Evolutionary conservation across 2,888 invertebrate species (phyloP).

Genomic region (Dryomyza anilis): DNA sequence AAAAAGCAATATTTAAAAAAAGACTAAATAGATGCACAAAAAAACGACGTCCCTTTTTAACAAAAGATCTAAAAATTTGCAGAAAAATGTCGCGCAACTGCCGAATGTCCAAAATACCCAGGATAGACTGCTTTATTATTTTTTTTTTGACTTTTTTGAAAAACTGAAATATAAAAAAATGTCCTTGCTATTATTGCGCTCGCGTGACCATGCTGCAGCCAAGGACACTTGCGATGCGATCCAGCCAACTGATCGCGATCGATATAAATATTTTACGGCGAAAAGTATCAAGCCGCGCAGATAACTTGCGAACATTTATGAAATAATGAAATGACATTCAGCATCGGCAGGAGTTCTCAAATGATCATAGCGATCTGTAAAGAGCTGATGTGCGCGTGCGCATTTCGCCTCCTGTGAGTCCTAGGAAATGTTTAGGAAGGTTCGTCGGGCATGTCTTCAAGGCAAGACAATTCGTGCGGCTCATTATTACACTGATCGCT

Average conservation of each 20-base stretch:
- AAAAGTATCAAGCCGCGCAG: constrained; percentile 49
- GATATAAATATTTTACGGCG: neutral
- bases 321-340: constrained; percentile 46
- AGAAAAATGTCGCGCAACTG: neutral
- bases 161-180: neutral
- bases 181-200: neutral
- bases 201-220: neutral
- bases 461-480: neutral
- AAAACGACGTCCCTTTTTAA: neutral
- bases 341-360: constrained; percentile 38
- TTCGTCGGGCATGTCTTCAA: neutral
- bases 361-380: constrained; percentile 20
- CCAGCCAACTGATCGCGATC: neutral
- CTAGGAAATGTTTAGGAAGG: too few species aligned
- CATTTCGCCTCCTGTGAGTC: constrained; percentile 10
- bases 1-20: too few species aligned
- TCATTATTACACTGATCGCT: constrained; percentile 9
- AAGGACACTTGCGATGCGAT: neutral
- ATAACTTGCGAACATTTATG: constrained; percentile 53
- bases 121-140: neutral
- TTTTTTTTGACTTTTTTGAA: too few species aligned
- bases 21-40: neutral
- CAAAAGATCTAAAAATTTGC: neutral
- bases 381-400: constrained; percentile 17
- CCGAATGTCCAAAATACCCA: neutral